Conservation (phyloP, 2,797 vertebrate species). For the Lycodopsis pacificus region DNA sequence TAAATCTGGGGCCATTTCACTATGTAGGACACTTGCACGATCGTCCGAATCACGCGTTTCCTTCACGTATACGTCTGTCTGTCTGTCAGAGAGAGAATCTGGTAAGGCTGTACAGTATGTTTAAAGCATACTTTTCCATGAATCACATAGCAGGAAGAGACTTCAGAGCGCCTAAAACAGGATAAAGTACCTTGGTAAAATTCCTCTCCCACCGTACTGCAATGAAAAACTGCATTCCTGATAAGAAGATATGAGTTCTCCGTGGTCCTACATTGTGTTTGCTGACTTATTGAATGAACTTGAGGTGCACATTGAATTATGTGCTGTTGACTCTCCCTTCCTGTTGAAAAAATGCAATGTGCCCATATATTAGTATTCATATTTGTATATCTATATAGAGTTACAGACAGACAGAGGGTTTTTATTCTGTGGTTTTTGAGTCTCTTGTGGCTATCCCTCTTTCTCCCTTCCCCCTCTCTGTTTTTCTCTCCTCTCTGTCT, state of each 20-base stretch:
- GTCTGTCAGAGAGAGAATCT: background rate
- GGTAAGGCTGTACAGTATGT: slow-evolving; percentile 40
- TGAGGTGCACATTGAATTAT: slow-evolving; percentile 71
- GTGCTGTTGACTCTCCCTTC: slow-evolving; percentile 65
- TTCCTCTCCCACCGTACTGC: slow-evolving; percentile 75
- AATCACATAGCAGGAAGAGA: slow-evolving; percentile 68
- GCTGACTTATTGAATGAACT: slow-evolving; percentile 81
- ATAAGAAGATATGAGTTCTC: slow-evolving; percentile 75
- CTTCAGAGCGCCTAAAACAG: slow-evolving; percentile 72
- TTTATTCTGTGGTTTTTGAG: slow-evolving; percentile 86
- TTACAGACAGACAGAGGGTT: slow-evolving; percentile 81
- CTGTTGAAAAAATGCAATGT: slow-evolving; percentile 73
- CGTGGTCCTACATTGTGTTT: slow-evolving; percentile 69
- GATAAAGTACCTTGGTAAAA: slow-evolving; percentile 70
- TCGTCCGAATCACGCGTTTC: slow-evolving; percentile 27
- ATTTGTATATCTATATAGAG: slow-evolving; percentile 84
- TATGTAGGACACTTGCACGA: slow-evolving; percentile 71
- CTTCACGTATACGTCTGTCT: slow-evolving; percentile 9
- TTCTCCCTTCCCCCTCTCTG: slow-evolving; percentile 82
- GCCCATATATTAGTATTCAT: slow-evolving; percentile 80
- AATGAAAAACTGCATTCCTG: slow-evolving; percentile 76
- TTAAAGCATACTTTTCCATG: slow-evolving; percentile 69
- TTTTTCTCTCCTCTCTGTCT: slow-evolving; percentile 83
- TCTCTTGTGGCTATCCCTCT: slow-evolving; percentile 85
- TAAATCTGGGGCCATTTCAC: slow-evolving; percentile 75